Percentiles rank a stretch among this genome's conserved stretches.
Evolutionary conservation across 2,888 invertebrate species (phyloP).

Genomic region (Limnephilus lunatus): DNA sequence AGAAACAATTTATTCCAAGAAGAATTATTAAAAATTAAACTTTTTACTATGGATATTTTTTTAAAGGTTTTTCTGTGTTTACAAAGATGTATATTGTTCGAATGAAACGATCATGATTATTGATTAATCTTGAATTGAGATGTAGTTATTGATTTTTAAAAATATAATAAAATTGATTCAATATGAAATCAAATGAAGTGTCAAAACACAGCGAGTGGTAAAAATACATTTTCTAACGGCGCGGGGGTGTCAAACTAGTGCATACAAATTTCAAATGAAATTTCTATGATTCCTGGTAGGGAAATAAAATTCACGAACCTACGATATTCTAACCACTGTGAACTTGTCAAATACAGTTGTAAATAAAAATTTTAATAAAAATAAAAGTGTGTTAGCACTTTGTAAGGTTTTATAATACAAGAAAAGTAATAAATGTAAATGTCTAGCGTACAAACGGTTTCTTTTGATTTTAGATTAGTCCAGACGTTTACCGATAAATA

Average conservation of each 20-base stretch:
- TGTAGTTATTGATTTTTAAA: too few relatives aligned
- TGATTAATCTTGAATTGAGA: not conserved
- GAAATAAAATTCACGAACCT: not conserved
- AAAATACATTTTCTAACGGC: not conserved
- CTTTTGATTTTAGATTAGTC: not conserved
- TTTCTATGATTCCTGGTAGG: not conserved
- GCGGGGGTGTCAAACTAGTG: not conserved
- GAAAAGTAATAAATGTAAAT: not conserved
- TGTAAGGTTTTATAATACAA: not conserved
- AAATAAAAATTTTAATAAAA: too few relatives aligned
- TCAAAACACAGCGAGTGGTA: not conserved
- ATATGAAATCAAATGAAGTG: too few relatives aligned
- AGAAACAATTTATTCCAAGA: too few relatives aligned
- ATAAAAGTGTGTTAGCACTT: not conserved
- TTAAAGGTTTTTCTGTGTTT: too few relatives aligned
- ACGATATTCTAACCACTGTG: not conserved
- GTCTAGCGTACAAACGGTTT: not conserved
- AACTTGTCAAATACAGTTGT: not conserved
- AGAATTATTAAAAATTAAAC: too few relatives aligned
- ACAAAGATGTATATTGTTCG: too few relatives aligned
- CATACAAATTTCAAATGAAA: not conserved
- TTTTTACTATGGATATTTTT: too few relatives aligned
- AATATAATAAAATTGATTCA: too few relatives aligned
- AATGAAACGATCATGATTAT: not conserved
- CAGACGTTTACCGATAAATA: not conserved